Evolutionary conservation across 2,888 invertebrate genomes (phyloP), one percentile per base, ranked within the genome.

Genomic region (Girardia tigrina): DNA sequence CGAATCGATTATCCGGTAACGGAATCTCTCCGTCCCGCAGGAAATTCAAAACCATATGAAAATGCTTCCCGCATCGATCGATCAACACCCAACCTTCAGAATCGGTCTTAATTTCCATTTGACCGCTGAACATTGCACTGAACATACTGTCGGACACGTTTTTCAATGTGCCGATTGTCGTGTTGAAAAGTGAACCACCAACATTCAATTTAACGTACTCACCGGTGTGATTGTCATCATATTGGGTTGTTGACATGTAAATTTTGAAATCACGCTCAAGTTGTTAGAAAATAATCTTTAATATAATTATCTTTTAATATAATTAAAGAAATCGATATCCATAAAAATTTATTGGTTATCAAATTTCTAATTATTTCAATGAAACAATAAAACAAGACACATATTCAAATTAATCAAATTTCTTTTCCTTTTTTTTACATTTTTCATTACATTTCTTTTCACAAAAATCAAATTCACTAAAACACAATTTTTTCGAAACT

Each of bases 61-160:
- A 98, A 85, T 98, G 95, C 84, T 92, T 92, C 2, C 98, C 97
- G 85, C 93, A 92, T 72, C 98, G 88, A 84, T 98, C 98, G 80
- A 98, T 95, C 74, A 98, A 86, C 81, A 97, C 93, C 95, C 97
- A 98, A 75, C 97, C 95, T 88, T 97, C 95, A 1, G 92, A 90
- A 86, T 97, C 95, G 28, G 94, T 93, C 70, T 94, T 87, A 74
- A 95, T 93, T 86, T 95, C 94, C 92, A 95, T 92, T 81, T 94
- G 88, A 4, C 95, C 95, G 86, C 94, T 94, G 81, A 97, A 97
- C 95, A 97, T 97, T 1, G 95, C 94, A 78, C 94, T 88, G 42
- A 98, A 86, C 97, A 97, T 97, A 72, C 93, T 94, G 84, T 98
- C 97, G 4, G 56, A 56, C 85, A 92, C 91, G 86, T 95, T 97